A percentile compares a stretch with the other conserved stretches of the same genome.
Evolutionary conservation across 2,888 invertebrate species (phyloP).

Genomic region (Amphipoea lucens): DNA sequence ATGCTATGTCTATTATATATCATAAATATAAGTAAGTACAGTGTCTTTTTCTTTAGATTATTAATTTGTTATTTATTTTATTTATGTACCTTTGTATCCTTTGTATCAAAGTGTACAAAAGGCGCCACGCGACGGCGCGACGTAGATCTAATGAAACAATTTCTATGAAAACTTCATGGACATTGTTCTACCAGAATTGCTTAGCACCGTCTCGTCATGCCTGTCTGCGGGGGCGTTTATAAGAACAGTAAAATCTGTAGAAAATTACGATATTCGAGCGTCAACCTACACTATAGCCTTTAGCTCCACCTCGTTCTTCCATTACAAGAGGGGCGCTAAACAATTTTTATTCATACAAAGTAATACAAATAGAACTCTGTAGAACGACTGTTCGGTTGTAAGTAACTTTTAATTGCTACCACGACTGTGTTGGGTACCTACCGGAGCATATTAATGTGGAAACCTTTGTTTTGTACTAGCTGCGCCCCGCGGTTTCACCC

Average conservation of each 20-base stretch:
- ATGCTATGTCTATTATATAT: background rate
- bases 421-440: constrained; percentile 12
- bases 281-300: constrained; percentile 14
- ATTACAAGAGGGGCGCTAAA: constrained; percentile 6
- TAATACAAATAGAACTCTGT: constrained; percentile 30
- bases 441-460: constrained; percentile 41
- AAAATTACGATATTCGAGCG: background rate
- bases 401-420: constrained; percentile 56
- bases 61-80: background rate
- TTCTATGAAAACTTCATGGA: too few relatives aligned
- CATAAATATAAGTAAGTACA: background rate
- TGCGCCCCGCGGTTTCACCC: too few relatives aligned
- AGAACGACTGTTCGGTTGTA: constrained; percentile 16
- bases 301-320: background rate
- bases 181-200: background rate
- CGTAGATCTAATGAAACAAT: too few relatives aligned
- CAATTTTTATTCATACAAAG: constrained; percentile 43
- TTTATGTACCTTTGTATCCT: background rate
- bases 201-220: background rate
- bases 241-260: background rate
- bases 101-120: background rate
- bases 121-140: too few relatives aligned
- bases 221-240: background rate
- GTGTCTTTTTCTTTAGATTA: background rate
- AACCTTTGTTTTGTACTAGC: background rate